Base-by-base conservation (phyloP, 2,113 vertebrate genomes). In the Climacteris rufus region DNA sequence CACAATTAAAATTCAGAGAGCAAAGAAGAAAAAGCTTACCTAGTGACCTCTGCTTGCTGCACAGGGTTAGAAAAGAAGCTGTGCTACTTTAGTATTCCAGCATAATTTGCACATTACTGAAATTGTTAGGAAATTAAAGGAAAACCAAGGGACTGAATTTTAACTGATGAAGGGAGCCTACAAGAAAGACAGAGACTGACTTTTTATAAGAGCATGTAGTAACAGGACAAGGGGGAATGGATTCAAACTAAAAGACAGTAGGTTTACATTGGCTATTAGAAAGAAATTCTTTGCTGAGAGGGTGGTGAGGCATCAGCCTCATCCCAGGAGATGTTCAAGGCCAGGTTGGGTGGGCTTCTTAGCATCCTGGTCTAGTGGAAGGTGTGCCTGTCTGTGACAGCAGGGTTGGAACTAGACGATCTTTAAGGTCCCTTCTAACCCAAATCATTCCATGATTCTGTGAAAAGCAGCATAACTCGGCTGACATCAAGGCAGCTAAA, bases 1-100 rank as follows among this genome's bases (percentile, higher is more conserved):
- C 82, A 56, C 79, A 88, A 95, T 96, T 94, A 97, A 95, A 95
- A 95, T 90, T 93, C 92, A 96, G 75, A 80, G 25, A 91, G 59
- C 50, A 87, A 61, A 95, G 78, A 91, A 68, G 66, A 69, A 92
- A 83, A 87, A 70, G 70, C 70, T 96, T 94, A 94, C 87, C 59
- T 91, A 54, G 84, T 96, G 94, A 96, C 85, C 85, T 91, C 75
- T 86, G 45, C 39, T 83, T 74, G 66, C 89, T 90, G 45, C 70
- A 80, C 35, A 23, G 75, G 53, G 50, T 95, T 95, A 83, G 79
- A 71, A 76, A 63, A 74, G 90, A 92, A 90, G 40, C 90, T 85
- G 47, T 74, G 71, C 79, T 95, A 19, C 82, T 92, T 95, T 86
- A 45, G 27, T 76, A 91, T 94, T 85, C 87, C 30, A 57, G 47